phyloP scores from a whole-genome alignment of 2,113 vertebrate genomes.

The Gymnocephalus cernua region DNA sequence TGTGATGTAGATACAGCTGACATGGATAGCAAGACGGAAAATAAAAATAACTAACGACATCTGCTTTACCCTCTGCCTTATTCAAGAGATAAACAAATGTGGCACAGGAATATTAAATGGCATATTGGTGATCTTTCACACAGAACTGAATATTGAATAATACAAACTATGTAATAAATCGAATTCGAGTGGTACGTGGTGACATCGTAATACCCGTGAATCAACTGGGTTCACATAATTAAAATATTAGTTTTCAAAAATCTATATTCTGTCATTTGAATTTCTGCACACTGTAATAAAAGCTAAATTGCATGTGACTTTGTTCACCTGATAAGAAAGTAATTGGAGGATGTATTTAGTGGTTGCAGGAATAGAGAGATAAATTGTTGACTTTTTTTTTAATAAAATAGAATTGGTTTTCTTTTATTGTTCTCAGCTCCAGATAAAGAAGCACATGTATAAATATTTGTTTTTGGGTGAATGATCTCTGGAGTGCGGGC shows the following conservation, averaged over 20 bases:
- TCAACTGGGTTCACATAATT: not conserved
- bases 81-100: not conserved
- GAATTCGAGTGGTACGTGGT: not conserved
- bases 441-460: constrained; percentile 13
- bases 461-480: constrained; percentile 40
- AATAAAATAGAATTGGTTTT: not conserved
- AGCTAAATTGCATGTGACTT: not conserved
- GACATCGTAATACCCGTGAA: constrained; percentile 1
- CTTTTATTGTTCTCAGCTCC: not conserved
- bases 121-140: constrained; percentile 17
- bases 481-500: constrained; percentile 26
- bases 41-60: constrained; percentile 44
- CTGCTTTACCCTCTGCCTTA: not conserved
- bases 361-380: not conserved
- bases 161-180: not conserved
- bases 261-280: not conserved
- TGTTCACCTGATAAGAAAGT: not conserved
- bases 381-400: not conserved
- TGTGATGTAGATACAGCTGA: constrained; percentile 31
- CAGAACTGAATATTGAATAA: not conserved
- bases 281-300: not conserved
- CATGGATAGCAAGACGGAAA: constrained; percentile 4
- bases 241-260: not conserved
- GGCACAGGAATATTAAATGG: not conserved
- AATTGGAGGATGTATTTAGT: not conserved